These are phyloP conservation scores for Podarcis cretensis DNA, from an alignment of 2,113 vertebrate species.

Conservation along the genomic window DNA sequence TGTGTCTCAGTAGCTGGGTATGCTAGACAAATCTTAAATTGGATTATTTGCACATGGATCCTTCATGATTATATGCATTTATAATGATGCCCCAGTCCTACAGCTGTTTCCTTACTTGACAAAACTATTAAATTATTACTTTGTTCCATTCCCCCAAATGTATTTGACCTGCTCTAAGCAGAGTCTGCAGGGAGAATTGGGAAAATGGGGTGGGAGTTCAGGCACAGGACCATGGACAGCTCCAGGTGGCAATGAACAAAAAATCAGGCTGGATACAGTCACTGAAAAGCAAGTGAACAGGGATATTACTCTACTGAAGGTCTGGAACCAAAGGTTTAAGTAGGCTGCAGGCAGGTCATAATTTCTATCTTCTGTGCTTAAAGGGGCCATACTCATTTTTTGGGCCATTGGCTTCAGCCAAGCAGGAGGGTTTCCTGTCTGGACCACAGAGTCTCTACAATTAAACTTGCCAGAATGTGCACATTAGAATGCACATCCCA, in stretches of 20 bases:
- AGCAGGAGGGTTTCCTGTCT: background rate
- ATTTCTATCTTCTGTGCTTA: background rate
- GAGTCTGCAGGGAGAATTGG: background rate
- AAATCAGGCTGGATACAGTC: background rate
- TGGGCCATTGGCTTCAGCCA: background rate
- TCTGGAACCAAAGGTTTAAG: background rate
- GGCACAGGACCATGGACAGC: background rate
- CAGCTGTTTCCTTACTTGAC: background rate
- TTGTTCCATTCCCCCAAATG: too few relatives aligned
- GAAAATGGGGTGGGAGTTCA: background rate
- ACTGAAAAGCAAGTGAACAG: background rate
- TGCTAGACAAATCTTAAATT: background rate
- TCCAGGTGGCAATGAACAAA: background rate
- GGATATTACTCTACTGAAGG: background rate
- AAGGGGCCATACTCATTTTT: background rate
- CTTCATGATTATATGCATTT: background rate
- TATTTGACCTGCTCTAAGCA: background rate
- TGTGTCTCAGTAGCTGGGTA: background rate
- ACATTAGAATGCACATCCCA: background rate
- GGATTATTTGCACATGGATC: background rate
- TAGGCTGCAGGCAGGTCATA: background rate
- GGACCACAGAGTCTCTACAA: too few relatives aligned
- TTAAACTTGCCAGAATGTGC: background rate
- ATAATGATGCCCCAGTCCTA: background rate
- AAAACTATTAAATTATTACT: background rate